These are phyloP conservation scores for Porites cylindrica DNA, from an alignment of 92 coral and sea anemone species.

Conservation along the genomic window DNA sequence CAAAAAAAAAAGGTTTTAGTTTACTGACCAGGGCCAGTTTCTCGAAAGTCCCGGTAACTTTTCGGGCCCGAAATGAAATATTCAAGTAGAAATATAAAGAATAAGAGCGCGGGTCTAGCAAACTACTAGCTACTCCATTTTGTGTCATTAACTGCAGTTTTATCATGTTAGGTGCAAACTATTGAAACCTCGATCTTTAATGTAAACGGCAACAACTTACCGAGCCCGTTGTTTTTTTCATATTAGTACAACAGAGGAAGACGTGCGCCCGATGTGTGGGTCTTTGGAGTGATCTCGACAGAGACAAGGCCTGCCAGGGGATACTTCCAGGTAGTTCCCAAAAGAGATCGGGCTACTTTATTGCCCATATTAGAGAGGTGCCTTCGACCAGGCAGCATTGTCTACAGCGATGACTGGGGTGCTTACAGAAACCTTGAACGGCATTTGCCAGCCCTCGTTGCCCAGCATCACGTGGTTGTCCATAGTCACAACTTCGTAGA, in stretches of 20 bases:
- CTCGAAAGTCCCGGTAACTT: no score
- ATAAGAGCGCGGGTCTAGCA: not conserved
- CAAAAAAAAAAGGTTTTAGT: not conserved
- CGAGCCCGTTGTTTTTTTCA: not conserved
- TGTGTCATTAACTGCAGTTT: not conserved
- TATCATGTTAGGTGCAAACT: no score
- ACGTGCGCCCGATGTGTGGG: constrained; percentile 42
- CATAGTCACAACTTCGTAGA: constrained; percentile 42
- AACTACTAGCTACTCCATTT: constrained; percentile 1
- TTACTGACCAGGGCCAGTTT: not conserved
- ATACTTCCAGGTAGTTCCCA: constrained; percentile 41
- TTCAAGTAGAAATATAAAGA: no score
- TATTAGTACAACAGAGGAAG: constrained; percentile 36
- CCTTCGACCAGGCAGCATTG: constrained; percentile 49
- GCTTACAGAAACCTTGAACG: constrained; percentile 34
- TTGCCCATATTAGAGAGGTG: no score
- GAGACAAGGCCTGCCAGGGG: constrained; percentile 36
- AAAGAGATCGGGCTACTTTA: not conserved
- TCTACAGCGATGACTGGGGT: constrained; percentile 53
- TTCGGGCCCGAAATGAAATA: no score
- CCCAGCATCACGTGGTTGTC: constrained; percentile 27
- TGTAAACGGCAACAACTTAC: no score
- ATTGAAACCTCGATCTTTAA: no score
- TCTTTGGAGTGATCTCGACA: constrained; percentile 36
- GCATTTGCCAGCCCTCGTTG: constrained; percentile 26